Percentiles rank a stretch among this genome's conserved stretches.
These are phyloP conservation scores for Oenanthe oenanthe DNA, from an alignment of 2,113 vertebrate genomes.

Conservation along the genomic window DNA sequence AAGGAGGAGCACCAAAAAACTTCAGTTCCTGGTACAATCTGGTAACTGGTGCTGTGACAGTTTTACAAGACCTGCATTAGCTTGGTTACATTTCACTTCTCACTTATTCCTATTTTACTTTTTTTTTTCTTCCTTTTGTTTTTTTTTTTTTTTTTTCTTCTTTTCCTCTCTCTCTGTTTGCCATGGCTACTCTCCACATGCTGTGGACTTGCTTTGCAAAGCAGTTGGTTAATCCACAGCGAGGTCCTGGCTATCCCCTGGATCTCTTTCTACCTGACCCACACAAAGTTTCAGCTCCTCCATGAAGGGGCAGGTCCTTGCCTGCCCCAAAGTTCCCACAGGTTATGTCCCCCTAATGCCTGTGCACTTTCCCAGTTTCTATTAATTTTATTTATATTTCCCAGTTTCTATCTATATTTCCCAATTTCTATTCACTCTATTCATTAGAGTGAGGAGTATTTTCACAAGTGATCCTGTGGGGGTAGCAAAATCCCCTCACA, in stretches of 20 bases:
- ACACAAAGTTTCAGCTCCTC: rapidly evolving
- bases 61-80: not conserved
- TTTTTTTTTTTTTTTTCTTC: no score
- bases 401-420: not conserved
- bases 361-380: not conserved
- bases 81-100: not conserved
- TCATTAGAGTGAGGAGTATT: not conserved
- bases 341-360: not conserved
- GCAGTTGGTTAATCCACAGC: not conserved
- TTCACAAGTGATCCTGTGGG: not conserved
- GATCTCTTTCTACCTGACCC: not conserved
- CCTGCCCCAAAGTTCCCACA: not conserved
- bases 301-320: not conserved
- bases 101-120: not conserved
- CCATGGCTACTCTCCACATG: not conserved
- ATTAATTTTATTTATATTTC: not conserved
- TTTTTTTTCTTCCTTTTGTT: no score
- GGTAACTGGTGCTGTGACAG: not conserved
- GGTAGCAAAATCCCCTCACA: not conserved
- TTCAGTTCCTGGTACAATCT: not conserved
- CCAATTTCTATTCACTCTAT: not conserved
- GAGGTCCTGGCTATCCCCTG: not conserved
- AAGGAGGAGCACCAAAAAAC: not conserved
- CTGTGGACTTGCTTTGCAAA: not conserved
- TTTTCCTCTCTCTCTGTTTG: not conserved